A percentile compares a stretch with the other conserved stretches of the same genome.
phyloP scores from a whole-genome alignment of 1,140 invertebrate species.

The Heliconius himera region DNA sequence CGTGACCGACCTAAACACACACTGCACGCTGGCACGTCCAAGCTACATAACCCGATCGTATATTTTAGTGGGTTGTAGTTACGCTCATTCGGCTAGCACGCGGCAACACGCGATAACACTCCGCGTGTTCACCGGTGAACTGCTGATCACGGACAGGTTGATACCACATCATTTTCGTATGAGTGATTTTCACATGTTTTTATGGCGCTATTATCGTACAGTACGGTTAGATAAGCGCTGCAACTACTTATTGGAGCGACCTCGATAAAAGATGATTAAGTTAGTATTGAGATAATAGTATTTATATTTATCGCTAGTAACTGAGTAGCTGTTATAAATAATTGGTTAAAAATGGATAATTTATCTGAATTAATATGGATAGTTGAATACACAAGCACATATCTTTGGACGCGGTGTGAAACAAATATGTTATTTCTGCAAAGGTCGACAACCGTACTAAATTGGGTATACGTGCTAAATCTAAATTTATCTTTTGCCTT shows the following conservation, averaged over 20 bases:
- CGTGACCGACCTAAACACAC: conserved; percentile 63
- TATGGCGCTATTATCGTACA: conserved; percentile 32
- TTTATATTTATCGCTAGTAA: conserved; percentile 18
- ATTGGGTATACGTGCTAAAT: conserved; percentile 37
- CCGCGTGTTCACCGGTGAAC: conserved; percentile 45
- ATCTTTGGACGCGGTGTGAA: conserved; percentile 22
- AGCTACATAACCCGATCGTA: conserved; percentile 64
- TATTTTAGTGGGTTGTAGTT: conserved; percentile 70
- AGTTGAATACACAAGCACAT: neutral
- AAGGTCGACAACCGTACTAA: conserved; percentile 52
- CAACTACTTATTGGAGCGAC: conserved; percentile 28
- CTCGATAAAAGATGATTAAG: conserved; percentile 33
- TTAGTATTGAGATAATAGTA: conserved; percentile 29
- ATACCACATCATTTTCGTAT: conserved; percentile 51
- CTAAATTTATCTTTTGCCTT: conserved; percentile 21
- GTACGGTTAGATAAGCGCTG: conserved; percentile 31
- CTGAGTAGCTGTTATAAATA: neutral
- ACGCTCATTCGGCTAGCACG: conserved; percentile 66
- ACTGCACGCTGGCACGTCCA: conserved; percentile 45
- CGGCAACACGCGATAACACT: conserved; percentile 59
- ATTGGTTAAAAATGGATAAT: neutral
- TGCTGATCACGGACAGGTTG: conserved; percentile 63
- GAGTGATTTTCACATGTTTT: conserved; percentile 58
- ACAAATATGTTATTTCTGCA: conserved; percentile 48
- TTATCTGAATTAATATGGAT: neutral